phyloP scores from a whole-genome alignment of 2,113 vertebrate genomes.

The Pteropus alecto region DNA sequence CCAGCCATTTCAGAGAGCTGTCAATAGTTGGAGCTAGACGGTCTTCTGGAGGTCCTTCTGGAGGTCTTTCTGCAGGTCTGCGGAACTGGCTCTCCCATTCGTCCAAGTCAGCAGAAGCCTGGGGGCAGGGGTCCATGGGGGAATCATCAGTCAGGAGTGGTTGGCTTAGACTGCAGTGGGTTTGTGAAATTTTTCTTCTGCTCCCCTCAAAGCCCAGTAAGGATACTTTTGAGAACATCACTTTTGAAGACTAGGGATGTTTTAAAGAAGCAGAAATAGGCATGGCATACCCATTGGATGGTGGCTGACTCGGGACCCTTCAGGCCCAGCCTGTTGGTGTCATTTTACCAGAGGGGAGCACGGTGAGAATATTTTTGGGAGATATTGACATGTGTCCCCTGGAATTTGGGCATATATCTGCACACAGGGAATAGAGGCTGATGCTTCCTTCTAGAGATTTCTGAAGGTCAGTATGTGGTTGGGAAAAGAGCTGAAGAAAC shows the following conservation, averaged over 20 bases:
- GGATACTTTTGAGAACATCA: background rate
- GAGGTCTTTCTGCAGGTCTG: background rate
- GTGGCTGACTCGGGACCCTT: background rate
- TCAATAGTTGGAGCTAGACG: background rate
- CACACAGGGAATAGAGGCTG: background rate
- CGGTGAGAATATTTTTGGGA: background rate
- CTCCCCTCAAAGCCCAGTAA: background rate
- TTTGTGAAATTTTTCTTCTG: background rate
- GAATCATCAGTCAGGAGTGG: background rate
- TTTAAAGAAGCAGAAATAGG: background rate
- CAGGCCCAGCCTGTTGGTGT: background rate
- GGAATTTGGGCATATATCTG: background rate
- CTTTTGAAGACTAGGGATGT: background rate
- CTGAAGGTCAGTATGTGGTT: background rate
- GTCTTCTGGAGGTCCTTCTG: too few species aligned
- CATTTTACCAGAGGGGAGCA: background rate
- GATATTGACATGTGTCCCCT: background rate
- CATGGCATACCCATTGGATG: too few species aligned
- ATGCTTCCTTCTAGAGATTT: background rate
- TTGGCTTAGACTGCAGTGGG: background rate
- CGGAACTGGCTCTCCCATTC: rapidly evolving
- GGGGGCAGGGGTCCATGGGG: rapidly evolving
- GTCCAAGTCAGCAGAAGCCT: background rate
- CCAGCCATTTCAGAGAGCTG: background rate
- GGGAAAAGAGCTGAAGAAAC: background rate